Evolutionary conservation across 2,797 vertebrate species (phyloP).

Genomic region (Zalophus californianus): DNA sequence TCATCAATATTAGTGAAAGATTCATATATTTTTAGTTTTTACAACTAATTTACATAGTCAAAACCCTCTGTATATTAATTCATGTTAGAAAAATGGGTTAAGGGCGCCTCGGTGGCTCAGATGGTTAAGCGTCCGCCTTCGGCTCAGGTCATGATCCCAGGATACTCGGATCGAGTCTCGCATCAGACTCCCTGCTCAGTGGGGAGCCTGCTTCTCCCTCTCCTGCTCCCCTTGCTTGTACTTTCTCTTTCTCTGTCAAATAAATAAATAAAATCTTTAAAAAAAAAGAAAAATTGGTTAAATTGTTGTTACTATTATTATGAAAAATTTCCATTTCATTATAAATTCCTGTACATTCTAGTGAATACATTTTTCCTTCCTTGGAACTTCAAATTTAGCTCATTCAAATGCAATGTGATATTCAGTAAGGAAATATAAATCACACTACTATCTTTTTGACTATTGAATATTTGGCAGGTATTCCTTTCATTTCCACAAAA

Average conservation of each 20-base stretch:
- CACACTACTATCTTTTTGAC: background rate
- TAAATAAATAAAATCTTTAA: too few species aligned
- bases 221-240: too few species aligned
- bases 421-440: background rate
- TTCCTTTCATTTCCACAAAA: constrained; percentile 31
- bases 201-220: too few species aligned
- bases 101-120: too few species aligned
- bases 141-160: too few species aligned
- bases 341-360: background rate
- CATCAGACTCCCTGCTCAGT: too few species aligned
- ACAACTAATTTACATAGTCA: background rate
- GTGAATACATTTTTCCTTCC: background rate
- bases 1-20: background rate
- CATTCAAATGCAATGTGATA: constrained; percentile 23
- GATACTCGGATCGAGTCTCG: too few species aligned
- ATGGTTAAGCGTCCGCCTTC: too few species aligned
- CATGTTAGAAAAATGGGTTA: constrained; percentile 13
- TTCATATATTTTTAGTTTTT: constrained; percentile 32
- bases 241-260: too few species aligned
- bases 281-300: background rate
- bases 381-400: constrained; percentile 39
- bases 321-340: background rate
- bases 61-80: constrained; percentile 23
- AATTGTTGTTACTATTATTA: background rate
- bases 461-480: constrained; percentile 40